Percentiles rank a stretch among this genome's conserved stretches.
Conservation (phyloP, 2,797 vertebrate genomes). For the Lutjanus campechanus region DNA sequence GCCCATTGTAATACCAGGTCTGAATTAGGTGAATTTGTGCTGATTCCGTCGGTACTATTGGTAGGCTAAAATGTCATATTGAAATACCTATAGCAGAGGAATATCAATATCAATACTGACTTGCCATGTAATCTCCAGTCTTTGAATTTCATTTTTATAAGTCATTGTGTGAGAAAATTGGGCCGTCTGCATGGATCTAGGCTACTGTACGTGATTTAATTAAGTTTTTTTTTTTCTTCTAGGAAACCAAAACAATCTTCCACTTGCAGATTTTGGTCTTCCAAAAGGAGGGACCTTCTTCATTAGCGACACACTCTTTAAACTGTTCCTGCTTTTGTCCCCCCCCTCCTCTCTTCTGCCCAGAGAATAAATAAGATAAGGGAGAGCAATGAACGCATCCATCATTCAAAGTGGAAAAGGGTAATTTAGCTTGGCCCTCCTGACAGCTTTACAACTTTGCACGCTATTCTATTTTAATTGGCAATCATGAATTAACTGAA, state of each 20-base stretch:
- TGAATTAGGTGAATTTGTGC: no score
- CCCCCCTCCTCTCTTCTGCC: slow-evolving; percentile 40
- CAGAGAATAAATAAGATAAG: slow-evolving; percentile 85
- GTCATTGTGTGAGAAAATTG: slow-evolving; percentile 31
- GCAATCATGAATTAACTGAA: slow-evolving; percentile 89
- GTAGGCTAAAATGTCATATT: slow-evolving; percentile 1
- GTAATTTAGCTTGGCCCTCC: slow-evolving; percentile 85
- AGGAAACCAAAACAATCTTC: slow-evolving; percentile 52
- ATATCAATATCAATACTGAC: slow-evolving; percentile 28
- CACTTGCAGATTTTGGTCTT: slow-evolving; percentile 29
- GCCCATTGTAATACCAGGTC: no score
- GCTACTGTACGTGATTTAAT: slow-evolving; percentile 59
- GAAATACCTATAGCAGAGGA: neutral
- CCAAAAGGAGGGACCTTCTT: slow-evolving; percentile 58
- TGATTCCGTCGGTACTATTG: neutral
- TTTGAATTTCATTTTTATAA: slow-evolving; percentile 32
- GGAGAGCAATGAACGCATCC: slow-evolving; percentile 83
- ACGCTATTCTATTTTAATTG: slow-evolving; percentile 88
- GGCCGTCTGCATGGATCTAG: slow-evolving; percentile 22
- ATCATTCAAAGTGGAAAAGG: slow-evolving; percentile 88
- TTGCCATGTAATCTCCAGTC: slow-evolving; percentile 15
- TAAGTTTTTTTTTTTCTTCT: slow-evolving; percentile 6
- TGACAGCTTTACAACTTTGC: slow-evolving; percentile 87
- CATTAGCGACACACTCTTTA: slow-evolving; percentile 69
- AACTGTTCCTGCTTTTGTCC: slow-evolving; percentile 60